Evolutionary conservation across 2,888 invertebrate species (phyloP), one percentile per base, ranked within the genome.

Genomic region (Papilio gigon): DNA sequence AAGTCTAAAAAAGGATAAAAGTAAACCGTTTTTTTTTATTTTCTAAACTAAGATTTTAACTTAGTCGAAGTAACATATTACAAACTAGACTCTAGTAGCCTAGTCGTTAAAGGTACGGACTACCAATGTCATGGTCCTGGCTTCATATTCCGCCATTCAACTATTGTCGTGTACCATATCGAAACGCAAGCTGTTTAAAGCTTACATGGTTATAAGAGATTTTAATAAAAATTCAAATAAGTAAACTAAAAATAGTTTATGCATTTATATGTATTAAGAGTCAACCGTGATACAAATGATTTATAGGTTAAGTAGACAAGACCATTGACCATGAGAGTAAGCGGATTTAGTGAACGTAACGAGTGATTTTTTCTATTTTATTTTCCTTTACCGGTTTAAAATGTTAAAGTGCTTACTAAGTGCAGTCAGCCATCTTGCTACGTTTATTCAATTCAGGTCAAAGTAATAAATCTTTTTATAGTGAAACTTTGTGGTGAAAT

Each of bases 401-500:
- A 56, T 30, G 8, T 30, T 56, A 30, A 17, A 56, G 53, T 30
- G 53, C 53, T 56, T 56, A 53, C 53, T 53, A 27, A 56, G 53
- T 56, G 53, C 53, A 56, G 30, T 56, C 27, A n/a, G 30, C n/a
- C 53, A 53, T 53, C n/a, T 56, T 30, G 6, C 53, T 56, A 53
- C 50, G 50, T 53, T 53, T 27, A 53, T 25, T 30, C 53, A 30
- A 56, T 56, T 56, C n/a, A 56, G 53, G 53, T 56, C 53, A 56
- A 30, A 30, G 30, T 56, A 30, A 17, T 56, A 56, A 56, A 56
- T 56, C 53, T 56, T 56, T n/a, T 56, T 30, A 30, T 14, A 56
- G n/a, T 30, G 9, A 17, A 30, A 56, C 17, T 56, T 17, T 56
- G 30, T 56, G n/a, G 30, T 56, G 27, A 25, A 47, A 25, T 50